These are phyloP conservation scores for Akabosia matsudoensis DNA, from an alignment of 1,140 invertebrate species.

Conservation along the genomic window DNA sequence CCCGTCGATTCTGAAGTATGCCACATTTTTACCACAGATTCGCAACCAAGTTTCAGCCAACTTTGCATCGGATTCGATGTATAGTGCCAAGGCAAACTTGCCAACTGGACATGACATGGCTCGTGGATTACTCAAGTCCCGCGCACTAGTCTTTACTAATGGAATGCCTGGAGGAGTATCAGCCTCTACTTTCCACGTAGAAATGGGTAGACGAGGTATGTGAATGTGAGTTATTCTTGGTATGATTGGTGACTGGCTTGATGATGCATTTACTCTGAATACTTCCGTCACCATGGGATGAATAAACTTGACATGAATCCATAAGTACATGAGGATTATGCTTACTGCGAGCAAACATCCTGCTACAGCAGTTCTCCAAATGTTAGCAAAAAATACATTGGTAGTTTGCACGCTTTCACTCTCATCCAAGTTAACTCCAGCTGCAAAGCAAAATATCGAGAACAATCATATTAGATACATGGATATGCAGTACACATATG, in stretches of 20 bases:
- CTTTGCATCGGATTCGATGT: not conserved
- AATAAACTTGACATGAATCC: not conserved
- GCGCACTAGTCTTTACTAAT: not conserved
- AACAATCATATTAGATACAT: no score
- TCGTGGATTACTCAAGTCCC: not conserved
- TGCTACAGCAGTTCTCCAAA: not conserved
- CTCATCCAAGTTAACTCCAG: not conserved
- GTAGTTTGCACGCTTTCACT: not conserved
- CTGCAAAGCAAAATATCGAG: no score
- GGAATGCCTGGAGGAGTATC: not conserved
- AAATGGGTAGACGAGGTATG: not conserved
- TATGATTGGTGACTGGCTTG: not conserved
- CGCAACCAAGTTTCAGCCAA: not conserved
- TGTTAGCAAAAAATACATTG: not conserved
- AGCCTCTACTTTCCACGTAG: not conserved
- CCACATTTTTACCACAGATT: not conserved
- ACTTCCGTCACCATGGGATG: not conserved
- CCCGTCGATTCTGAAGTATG: constrained; percentile 2
- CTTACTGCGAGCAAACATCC: not conserved
- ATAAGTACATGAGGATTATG: constrained; percentile 4
- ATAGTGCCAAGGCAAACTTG: not conserved
- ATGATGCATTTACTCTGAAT: not conserved
- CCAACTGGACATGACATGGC: not conserved
- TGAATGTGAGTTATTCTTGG: not conserved
- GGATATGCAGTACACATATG: no score